Base-by-base conservation (phyloP, 2,113 vertebrate genomes). In the Corythaixoides concolor region DNA sequence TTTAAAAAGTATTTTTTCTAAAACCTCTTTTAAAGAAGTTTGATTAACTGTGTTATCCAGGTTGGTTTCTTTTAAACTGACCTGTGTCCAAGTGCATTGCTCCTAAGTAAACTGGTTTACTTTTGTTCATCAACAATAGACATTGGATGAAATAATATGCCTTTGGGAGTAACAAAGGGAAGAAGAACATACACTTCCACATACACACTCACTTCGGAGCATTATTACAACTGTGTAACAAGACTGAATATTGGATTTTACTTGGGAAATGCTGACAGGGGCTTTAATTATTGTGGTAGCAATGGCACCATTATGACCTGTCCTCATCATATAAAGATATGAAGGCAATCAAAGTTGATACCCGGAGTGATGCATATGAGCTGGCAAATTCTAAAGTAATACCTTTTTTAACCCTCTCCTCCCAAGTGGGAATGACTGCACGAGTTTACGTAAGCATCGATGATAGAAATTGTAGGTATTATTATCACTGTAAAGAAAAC, bases 401-500 rank as follows among this genome's bases (percentile, higher is more conserved):
- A 56, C 30, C 43, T 88, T 79, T 62, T 67, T 88, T 70, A 96
- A 79, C 55, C 52, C 47, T 50, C n/a, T 11, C 8, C 8, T 93
- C 52, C 73, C 37, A 74, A 77, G 22, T 8, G 21, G 15, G 47
- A 66, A 53, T 33, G 21, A 37, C 41, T 66, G 26, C 30, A 15
- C 19, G 32, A 43, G 20, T 66, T 77, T 88, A 67, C 1, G 8
- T 45, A 63, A 59, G 56, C n/a, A n/a, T 28, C 23, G 37, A 39
- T 88, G 55, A 58, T 93, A 47, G 84, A 88, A 85, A 91, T 49
- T 33, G 32, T 87, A 64, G 72, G 18, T 95, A 75, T 89, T 91
- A 58, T 70, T 95, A 89, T 90, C 23, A 53, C 45, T 85, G 32
- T 95, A 89, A 96, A 94, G 91, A 62, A 92, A 88, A 88, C 43